Conservation (phyloP, 2,888 invertebrate species). For the Pristionchus japonicus region DNA sequence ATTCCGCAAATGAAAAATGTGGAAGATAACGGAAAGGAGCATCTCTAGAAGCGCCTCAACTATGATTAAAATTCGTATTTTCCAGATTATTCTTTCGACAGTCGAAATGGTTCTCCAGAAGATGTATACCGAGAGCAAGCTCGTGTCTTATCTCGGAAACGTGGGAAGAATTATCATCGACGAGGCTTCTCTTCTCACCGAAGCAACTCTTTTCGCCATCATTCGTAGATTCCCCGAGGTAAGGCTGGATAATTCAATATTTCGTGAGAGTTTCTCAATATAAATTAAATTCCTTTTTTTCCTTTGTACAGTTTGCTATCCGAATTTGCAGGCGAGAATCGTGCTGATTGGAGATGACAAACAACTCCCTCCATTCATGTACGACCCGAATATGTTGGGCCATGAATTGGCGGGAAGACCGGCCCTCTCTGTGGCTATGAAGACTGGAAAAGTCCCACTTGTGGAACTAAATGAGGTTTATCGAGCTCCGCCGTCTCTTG, state of each 20-base stretch:
- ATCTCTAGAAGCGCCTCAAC: too few relatives aligned
- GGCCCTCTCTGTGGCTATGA: background rate
- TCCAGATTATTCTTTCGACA: background rate
- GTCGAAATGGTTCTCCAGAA: background rate
- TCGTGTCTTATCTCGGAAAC: background rate
- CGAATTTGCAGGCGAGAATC: background rate
- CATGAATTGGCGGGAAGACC: background rate
- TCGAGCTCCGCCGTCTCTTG: background rate
- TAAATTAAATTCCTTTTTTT: too few relatives aligned
- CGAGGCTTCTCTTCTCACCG: background rate
- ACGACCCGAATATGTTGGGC: background rate
- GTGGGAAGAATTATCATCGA: background rate
- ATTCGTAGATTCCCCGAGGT: background rate
- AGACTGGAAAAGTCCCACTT: background rate
- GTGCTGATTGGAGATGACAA: slow-evolving; percentile 24
- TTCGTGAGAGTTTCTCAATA: too few relatives aligned
- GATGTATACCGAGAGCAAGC: background rate
- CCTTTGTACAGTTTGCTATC: too few relatives aligned
- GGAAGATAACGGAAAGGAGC: too few relatives aligned
- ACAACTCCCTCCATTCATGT: slow-evolving; percentile 23
- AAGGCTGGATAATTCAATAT: background rate
- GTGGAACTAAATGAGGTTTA: background rate
- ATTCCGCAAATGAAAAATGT: background rate
- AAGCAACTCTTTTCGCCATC: background rate
- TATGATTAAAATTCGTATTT: too few relatives aligned